Conservation (phyloP, 2,113 vertebrate genomes). For the Balaeniceps rex region DNA sequence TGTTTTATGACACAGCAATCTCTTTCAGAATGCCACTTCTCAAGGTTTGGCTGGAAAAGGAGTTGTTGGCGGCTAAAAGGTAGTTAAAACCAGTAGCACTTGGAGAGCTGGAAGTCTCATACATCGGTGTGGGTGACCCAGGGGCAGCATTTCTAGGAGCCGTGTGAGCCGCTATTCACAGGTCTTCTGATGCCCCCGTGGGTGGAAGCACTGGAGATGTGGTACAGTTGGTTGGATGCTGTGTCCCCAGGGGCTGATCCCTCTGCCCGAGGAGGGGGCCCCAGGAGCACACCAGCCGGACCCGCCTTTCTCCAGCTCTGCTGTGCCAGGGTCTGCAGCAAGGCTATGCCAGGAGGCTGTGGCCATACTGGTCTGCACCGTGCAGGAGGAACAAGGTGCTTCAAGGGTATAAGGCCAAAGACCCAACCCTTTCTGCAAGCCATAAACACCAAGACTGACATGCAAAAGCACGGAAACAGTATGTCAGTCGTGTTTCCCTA, state of each 20-base stretch:
- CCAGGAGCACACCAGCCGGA: rapidly evolving
- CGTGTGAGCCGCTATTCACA: rapidly evolving
- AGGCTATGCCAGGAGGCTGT: not conserved
- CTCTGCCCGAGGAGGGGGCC: rapidly evolving
- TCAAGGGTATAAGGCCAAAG: not conserved
- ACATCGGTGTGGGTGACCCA: not conserved
- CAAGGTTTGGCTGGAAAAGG: not conserved
- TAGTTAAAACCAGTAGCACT: not conserved
- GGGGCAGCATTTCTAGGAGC: not conserved
- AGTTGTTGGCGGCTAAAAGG: not conserved
- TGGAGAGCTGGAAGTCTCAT: not conserved
- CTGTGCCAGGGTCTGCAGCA: not conserved
- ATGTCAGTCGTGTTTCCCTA: not conserved
- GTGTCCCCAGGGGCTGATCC: not conserved
- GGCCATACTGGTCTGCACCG: rapidly evolving
- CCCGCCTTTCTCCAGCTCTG: not conserved
- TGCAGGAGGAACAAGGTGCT: not conserved
- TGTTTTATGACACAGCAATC: not conserved
- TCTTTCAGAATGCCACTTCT: not conserved
- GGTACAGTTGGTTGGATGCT: too few relatives aligned
- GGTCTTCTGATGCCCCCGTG: not conserved
- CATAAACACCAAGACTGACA: not conserved
- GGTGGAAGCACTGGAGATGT: not conserved
- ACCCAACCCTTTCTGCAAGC: not conserved
- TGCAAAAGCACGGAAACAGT: not conserved